Base-by-base conservation (phyloP, 2,113 vertebrate genomes). In the Phaethornis superciliosus region DNA sequence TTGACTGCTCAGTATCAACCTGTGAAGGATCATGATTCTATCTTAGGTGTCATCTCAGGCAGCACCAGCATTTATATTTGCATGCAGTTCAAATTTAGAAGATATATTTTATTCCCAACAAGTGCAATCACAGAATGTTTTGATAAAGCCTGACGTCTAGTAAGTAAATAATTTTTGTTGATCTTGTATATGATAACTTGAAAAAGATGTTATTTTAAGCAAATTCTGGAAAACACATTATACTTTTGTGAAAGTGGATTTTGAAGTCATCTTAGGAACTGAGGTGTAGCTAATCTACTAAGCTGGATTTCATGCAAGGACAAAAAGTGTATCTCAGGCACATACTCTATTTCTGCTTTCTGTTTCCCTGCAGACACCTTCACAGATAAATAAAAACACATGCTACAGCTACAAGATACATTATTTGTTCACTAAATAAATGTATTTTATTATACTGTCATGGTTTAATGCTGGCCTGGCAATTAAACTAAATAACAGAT, bases 41-140 rank as follows among this genome's bases (percentile, higher is more conserved):
- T n/a, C 13, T 18, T 35, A 88, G 32, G 21, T 71, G 71, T 37
- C 23, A 42, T 37, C 20, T 64, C 46, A 44, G 8, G 14, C 3
- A 0, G 5, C 2, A 9, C 64, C 3, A 0, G 5, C 2, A 9
- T 68, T 84, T 65, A 47, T 32, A 55, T n/a, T 51, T 67, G 9
- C 55, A 49, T 35, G 15, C 7, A 62, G 19, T 19, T 92, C 8
- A 72, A 52, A 49, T 59, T 56, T 32, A 65, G 32, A 75, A 70
- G 15, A 6, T 4, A 15, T 20, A 70, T 55, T 91, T 81, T 64
- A 59, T 78, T 68, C 32, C 22, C 8, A 59, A 40, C 35, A 81
- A 80, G 62, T 76, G 56, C 52, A 88, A 55, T 58, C 16, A 54
- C 47, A 82, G 56, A 78, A 71, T 56, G 22, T 47, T 88, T 71